Evolutionary conservation across 2,797 vertebrate genomes (phyloP).

Genomic region (Gymnopithys bicolor): DNA sequence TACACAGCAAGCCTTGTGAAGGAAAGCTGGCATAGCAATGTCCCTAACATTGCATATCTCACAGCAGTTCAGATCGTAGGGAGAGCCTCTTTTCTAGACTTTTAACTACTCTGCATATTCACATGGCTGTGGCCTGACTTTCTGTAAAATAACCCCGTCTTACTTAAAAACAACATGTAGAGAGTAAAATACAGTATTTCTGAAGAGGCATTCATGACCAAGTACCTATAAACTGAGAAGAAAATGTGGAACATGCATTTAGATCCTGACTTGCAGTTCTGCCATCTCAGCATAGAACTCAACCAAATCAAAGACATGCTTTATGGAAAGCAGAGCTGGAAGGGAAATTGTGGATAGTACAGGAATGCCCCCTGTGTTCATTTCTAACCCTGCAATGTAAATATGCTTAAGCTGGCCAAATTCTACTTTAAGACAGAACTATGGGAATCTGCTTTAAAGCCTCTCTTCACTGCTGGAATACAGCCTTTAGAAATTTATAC

Average conservation of each 20-base stretch:
- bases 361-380: not conserved
- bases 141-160: not conserved
- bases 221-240: not conserved
- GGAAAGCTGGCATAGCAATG: not conserved
- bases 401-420: not conserved
- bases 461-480: not conserved
- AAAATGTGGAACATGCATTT: not conserved
- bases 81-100: not conserved
- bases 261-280: not conserved
- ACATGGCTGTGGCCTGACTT: not conserved
- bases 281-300: not conserved
- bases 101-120: not conserved
- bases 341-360: not conserved
- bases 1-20: not conserved
- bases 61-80: not conserved
- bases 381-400: not conserved
- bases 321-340: not conserved
- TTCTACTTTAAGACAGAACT: not conserved
- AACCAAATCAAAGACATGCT: not conserved
- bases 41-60: not conserved
- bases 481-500: not conserved
- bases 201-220: not conserved
- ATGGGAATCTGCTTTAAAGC: not conserved
- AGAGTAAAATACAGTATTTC: not conserved
- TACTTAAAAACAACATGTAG: not conserved